These are phyloP conservation scores for Cantharis rustica DNA, from an alignment of 2,888 invertebrate genomes.

Conservation along the genomic window DNA sequence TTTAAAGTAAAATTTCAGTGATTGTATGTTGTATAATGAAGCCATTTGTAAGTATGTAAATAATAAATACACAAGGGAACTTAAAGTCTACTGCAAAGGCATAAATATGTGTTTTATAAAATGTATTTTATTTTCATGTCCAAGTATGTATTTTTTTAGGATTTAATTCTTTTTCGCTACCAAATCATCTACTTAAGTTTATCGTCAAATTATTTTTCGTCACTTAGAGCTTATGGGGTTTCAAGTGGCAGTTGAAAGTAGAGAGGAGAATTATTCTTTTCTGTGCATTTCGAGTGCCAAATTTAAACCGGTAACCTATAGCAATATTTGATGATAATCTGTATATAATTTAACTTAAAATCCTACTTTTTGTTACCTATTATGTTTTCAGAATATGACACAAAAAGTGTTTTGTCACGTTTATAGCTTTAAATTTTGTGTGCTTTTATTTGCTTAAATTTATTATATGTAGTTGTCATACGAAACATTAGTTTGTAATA, in stretches of 20 bases:
- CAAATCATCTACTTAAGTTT: neutral
- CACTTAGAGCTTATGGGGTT: neutral
- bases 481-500: neutral
- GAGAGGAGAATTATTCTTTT: neutral
- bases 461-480: neutral
- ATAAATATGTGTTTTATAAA: neutral
- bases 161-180: neutral
- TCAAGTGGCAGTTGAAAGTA: neutral
- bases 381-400: neutral
- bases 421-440: neutral
- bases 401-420: neutral
- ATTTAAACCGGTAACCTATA: neutral
- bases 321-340: neutral
- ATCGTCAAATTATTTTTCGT: neutral
- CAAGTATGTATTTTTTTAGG: neutral
- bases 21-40: slow-evolving; percentile 16
- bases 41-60: slow-evolving; percentile 26
- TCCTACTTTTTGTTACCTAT: neutral
- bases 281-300: neutral
- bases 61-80: neutral
- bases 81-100: neutral
- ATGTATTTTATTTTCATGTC: neutral
- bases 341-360: neutral
- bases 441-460: neutral
- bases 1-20: slow-evolving; percentile 3